Base-by-base conservation (phyloP, 2,797 vertebrate species). In the Malacoraja senta region DNA sequence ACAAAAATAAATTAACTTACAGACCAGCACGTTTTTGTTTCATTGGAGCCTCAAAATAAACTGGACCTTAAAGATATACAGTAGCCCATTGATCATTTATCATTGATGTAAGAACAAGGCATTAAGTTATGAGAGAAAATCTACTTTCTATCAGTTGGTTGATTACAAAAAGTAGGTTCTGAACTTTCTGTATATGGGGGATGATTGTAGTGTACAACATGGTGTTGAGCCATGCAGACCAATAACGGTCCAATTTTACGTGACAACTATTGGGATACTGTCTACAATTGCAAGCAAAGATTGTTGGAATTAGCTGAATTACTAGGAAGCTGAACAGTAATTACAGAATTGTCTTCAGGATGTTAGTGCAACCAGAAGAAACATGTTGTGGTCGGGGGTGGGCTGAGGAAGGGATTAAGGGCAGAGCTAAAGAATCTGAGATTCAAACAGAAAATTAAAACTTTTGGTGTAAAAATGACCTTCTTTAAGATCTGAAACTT, bases 221-320 rank as follows among this genome's bases (percentile, higher is more conserved):
- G 63, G 17, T 88, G n/a, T 21, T 32, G 13, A 63, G n/a, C 15
- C 84, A 88, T 88, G 29, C 61, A 84, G 53, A 84, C 9, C n/a
- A 68, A 35, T 68, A 88, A 68, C 68, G 13, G 63, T 68, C 19
- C 29, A n/a, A 88, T 68, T 68, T 68, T 88, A 63, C 15, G 7
- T 83, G 83, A n/a, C 83, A 86, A 15, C 81, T 63, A 17, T 88
- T 88, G 63, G 84, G 17, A 35, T 88, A 15, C 63, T 88, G n/a
- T 21, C 84, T 88, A 24, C 1, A 4, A 65, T 68, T 12, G 17
- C 10, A 68, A 7, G 8, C 8, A n/a, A 65, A 65, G 61, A 32
- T 29, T 19, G 3, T 32, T 35, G 68, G 58, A 88, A 68, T 15
- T 88, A 8, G 32, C 15, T 65, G n/a, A 68, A 21, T 21, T 68